A percentile compares a stretch with the other conserved stretches of the same genome.
Evolutionary conservation across 53 echinoderm and acorn worm species (phyloP).

Genomic region (Astropecten irregularis): DNA sequence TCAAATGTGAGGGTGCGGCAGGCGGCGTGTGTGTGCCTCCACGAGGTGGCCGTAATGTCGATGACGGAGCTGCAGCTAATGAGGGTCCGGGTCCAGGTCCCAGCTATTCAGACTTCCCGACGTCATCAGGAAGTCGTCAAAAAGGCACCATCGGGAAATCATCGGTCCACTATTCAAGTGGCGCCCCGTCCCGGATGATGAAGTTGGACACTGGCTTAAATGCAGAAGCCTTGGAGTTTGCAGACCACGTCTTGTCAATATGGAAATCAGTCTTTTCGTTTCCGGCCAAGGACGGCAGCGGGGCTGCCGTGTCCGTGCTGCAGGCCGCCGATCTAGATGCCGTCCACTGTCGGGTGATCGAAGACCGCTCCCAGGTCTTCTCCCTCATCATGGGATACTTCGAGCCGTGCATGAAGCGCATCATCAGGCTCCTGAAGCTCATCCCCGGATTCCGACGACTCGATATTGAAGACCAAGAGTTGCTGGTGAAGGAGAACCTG

Average conservation of each 20-base stretch:
- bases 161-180: too few relatives aligned
- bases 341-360: background rate
- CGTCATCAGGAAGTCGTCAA: too few relatives aligned
- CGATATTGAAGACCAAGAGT: conserved; percentile 31
- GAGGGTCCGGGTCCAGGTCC: too few relatives aligned
- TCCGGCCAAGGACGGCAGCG: background rate
- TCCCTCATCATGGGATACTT: background rate
- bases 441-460: conserved; percentile 51
- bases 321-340: background rate
- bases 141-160: too few relatives aligned
- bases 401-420: conserved; percentile 3
- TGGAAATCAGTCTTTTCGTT: background rate
- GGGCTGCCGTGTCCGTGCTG: background rate
- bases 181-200: too few relatives aligned
- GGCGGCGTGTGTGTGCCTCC: too few relatives aligned
- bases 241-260: background rate
- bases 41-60: too few relatives aligned
- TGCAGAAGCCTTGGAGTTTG: background rate
- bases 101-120: too few relatives aligned
- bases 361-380: background rate
- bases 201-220: background rate
- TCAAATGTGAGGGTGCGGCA: too few relatives aligned
- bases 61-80: too few relatives aligned
- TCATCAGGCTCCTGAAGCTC: conserved; percentile 51
- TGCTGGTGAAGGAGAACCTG: conserved; percentile 50